Evolutionary conservation across 2,113 vertebrate genomes (phyloP).

Genomic region (Rana temporaria): DNA sequence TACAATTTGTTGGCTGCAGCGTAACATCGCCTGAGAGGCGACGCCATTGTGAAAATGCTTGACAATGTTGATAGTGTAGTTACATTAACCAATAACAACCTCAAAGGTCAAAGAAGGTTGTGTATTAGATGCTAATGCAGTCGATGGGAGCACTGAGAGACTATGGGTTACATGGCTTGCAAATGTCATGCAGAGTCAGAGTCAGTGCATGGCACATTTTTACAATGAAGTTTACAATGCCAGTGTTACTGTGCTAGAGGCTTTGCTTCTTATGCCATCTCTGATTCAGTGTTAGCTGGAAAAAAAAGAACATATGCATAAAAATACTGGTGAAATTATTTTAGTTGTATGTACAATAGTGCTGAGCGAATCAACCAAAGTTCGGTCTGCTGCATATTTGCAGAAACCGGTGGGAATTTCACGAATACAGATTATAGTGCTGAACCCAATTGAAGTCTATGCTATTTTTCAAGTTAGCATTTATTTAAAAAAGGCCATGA

Average conservation of each 20-base stretch:
- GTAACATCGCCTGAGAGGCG: constrained; percentile 65
- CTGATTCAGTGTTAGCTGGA: constrained; percentile 14
- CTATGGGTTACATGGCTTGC: constrained; percentile 47
- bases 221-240: constrained; percentile 26
- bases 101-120: constrained; percentile 65
- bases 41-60: constrained; percentile 66
- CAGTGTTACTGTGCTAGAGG: constrained; percentile 33
- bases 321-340: constrained; percentile 4
- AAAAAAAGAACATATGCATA: constrained; percentile 25
- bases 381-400: too few relatives aligned
- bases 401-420: too few relatives aligned
- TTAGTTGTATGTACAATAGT: not conserved
- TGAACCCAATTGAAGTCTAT: too few relatives aligned
- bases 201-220: constrained; percentile 44
- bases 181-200: constrained; percentile 46
- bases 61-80: constrained; percentile 63
- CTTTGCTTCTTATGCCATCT: constrained; percentile 35
- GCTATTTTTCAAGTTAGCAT: too few relatives aligned
- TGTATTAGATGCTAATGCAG: constrained; percentile 25
- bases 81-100: constrained; percentile 65
- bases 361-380: too few relatives aligned
- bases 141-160: constrained; percentile 18
- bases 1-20: constrained; percentile 68
- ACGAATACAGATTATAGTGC: too few relatives aligned
- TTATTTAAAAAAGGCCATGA: too few relatives aligned